These are phyloP conservation scores for Propithecus perrieri DNA, from an alignment of 2,797 vertebrate species.

Conservation along the genomic window DNA sequence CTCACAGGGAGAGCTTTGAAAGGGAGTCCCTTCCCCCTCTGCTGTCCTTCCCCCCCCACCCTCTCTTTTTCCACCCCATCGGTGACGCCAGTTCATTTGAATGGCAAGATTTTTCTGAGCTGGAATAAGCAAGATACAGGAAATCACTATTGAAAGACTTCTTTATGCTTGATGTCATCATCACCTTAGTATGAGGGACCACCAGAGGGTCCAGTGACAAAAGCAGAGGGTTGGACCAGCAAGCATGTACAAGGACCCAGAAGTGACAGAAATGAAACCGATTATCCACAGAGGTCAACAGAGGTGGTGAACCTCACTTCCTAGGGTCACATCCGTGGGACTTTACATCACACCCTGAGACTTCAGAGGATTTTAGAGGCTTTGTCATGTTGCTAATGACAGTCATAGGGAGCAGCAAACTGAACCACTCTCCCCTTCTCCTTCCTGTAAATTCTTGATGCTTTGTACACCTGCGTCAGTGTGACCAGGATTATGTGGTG, in stretches of 20 bases:
- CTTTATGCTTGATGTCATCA: conserved; percentile 77
- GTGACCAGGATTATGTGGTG: neutral
- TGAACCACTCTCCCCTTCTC: neutral
- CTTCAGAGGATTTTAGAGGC: neutral
- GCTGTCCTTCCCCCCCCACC: neutral
- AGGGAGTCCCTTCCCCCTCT: neutral
- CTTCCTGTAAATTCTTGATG: conserved; percentile 62
- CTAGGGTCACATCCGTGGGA: conserved; percentile 70
- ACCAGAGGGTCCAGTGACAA: conserved; percentile 64
- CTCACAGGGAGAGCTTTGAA: conserved; percentile 69
- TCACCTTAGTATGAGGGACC: conserved; percentile 70
- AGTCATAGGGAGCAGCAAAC: too few species aligned
- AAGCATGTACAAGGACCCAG: conserved; percentile 44
- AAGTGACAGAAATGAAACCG: conserved; percentile 32
- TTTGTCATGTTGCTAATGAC: neutral
- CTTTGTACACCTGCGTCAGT: conserved; percentile 58
- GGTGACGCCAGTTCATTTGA: conserved; percentile 74
- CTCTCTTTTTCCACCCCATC: neutral
- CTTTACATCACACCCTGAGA: conserved; percentile 32
- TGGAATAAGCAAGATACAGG: conserved; percentile 68
- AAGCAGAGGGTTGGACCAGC: conserved; percentile 33
- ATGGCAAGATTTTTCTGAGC: conserved; percentile 70
- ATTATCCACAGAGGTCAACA: conserved; percentile 44
- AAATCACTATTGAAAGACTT: conserved; percentile 74
- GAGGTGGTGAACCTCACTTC: conserved; percentile 65